These are phyloP conservation scores for Thunnus thynnus DNA, from an alignment of 2,113 vertebrate species.

Conservation along the genomic window DNA sequence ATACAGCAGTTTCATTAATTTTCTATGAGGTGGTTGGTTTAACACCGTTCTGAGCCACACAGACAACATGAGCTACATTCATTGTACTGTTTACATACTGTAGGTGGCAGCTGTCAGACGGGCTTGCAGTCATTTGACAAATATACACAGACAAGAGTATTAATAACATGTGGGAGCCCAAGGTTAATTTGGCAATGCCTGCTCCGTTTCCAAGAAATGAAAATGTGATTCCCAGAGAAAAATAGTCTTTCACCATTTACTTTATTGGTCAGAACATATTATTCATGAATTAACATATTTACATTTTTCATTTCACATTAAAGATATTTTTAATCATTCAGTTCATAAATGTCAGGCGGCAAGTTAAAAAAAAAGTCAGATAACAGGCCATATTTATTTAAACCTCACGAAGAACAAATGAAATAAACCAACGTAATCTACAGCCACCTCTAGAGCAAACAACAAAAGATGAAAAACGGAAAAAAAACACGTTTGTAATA, in stretches of 20 bases:
- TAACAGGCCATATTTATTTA: neutral
- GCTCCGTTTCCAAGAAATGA: neutral
- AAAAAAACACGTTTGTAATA: slow-evolving; percentile 42
- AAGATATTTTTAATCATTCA: neutral
- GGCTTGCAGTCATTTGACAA: slow-evolving; percentile 21
- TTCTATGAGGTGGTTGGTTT: slow-evolving; percentile 7
- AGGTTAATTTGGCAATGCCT: slow-evolving; percentile 3
- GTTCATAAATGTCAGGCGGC: neutral
- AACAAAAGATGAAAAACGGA: slow-evolving; percentile 4
- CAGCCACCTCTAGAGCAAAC: neutral
- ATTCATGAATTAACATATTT: neutral
- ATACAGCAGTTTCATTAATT: slow-evolving; percentile 14
- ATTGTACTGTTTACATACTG: neutral
- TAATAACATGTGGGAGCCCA: slow-evolving; percentile 1
- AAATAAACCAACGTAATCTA: neutral
- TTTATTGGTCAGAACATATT: neutral
- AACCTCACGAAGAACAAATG: neutral
- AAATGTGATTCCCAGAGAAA: neutral
- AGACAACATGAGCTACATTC: neutral
- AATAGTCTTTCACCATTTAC: neutral
- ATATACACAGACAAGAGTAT: slow-evolving; percentile 25
- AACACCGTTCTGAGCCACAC: neutral
- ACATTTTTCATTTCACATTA: neutral
- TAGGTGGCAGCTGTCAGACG: slow-evolving; percentile 20
- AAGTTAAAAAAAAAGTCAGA: neutral